Base-by-base conservation (phyloP, 2,888 invertebrate species). In the Drosophila anomalipes region DNA sequence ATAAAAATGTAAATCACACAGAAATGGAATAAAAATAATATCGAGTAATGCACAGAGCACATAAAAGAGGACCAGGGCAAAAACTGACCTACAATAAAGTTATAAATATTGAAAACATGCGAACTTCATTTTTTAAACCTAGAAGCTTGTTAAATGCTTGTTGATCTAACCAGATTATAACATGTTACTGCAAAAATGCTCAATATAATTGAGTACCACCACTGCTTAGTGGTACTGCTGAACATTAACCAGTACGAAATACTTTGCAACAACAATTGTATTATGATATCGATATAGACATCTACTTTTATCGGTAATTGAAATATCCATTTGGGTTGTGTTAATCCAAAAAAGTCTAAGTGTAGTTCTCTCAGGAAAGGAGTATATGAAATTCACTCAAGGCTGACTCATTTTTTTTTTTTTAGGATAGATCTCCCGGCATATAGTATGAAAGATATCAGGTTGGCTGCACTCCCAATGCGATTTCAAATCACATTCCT, bases 1-100 rank as follows among this genome's bases (percentile, higher is more conserved):
- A 66, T 37, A 58, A 49, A 53, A 62, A 54, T 59, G 53, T 44
- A 60, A 66, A 69, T 66, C 53, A 56, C 22, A 30, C 35, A 7
- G 56, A 44, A 14, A 37, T 14, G 30, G 16, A 39, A 56, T 32
- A 35, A 4, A 56, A 54, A 44, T 37, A n/a, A 26, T 19, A 54
- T n/a, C 33, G 26, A 63, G 28, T 22, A 41, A 26, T 47, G 22
- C 37, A 19, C 52, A 52, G 26, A 37, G 22, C 19, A 53, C 35
- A 53, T 12, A 37, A 33, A 67, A n/a, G 19, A 57, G 56, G 28
- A 39, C 37, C 26, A 30, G 2, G 41, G 4, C 22, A 12, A 26
- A 47, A 59, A 47, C 7, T 33, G 28, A 41, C 41, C 41, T 41
- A 32, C 30, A 22, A 58, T 54, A 35, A 33, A 33, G 22, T 35